These are phyloP conservation scores for Scalopus aquaticus DNA, from an alignment of 2,113 vertebrate genomes.

Conservation along the genomic window DNA sequence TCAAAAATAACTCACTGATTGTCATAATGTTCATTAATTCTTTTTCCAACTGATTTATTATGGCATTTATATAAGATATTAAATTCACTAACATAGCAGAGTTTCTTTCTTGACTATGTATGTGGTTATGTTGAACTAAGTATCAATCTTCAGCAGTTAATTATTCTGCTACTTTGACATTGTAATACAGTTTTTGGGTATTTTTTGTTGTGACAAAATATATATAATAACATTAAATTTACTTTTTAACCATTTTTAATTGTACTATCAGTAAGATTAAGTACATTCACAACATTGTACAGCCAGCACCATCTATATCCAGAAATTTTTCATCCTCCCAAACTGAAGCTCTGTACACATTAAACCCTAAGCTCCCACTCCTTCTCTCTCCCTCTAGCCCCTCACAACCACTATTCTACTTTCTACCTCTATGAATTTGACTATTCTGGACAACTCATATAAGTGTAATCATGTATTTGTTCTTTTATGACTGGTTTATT, in stretches of 20 bases:
- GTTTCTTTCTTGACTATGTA: background rate
- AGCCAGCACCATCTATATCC: background rate
- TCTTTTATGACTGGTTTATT: background rate
- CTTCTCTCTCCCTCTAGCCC: background rate
- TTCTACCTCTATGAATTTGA: background rate
- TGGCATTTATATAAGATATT: background rate
- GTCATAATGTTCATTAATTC: conserved; percentile 6
- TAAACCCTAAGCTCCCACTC: background rate
- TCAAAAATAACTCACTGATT: conserved; percentile 9
- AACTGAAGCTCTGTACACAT: background rate
- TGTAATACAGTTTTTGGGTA: background rate
- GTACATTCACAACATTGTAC: background rate
- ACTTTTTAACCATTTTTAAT: background rate
- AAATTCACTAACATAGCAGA: conserved; percentile 27
- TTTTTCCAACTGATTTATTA: conserved; percentile 34
- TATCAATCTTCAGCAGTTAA: conserved; percentile 7
- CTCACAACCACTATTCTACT: background rate
- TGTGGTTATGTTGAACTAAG: conserved; percentile 33
- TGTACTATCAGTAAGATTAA: background rate
- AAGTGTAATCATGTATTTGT: background rate
- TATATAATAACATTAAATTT: background rate
- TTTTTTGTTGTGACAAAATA: conserved; percentile 37
- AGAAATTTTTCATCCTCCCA: background rate
- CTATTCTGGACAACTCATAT: background rate
- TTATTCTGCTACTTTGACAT: background rate